Percentiles rank a stretch among this genome's conserved stretches.
Evolutionary conservation across 2,888 invertebrate species (phyloP).

Genomic region (Eristalis pertinax): DNA sequence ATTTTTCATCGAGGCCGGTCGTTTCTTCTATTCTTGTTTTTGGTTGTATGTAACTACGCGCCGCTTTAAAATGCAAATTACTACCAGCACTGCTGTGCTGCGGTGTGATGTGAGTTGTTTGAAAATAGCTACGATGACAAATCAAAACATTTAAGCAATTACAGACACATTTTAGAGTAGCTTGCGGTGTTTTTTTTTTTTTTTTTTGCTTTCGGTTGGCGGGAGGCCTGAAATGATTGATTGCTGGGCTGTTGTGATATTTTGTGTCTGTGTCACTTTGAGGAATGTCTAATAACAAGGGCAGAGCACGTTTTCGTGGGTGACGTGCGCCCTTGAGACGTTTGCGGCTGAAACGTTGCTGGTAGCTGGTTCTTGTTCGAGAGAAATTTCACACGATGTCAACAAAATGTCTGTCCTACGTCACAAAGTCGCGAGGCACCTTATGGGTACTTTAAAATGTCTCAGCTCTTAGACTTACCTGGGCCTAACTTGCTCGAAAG

Average conservation of each 20-base stretch:
- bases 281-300: not conserved
- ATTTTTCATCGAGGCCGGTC: slow-evolving; percentile 17
- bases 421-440: too few species aligned
- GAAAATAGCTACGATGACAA: not conserved
- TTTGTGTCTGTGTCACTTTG: not conserved
- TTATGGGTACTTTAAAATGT: too few species aligned
- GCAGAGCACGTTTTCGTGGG: not conserved
- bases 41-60: not conserved
- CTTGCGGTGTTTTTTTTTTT: not conserved
- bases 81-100: not conserved
- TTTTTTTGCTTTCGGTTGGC: not conserved
- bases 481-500: not conserved
- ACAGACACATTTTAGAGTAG: not conserved
- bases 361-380: too few species aligned
- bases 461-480: not conserved
- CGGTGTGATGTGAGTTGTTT: not conserved
- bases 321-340: not conserved
- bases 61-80: not conserved
- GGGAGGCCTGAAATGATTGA: slow-evolving; percentile 6
- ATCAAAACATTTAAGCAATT: not conserved
- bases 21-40: not conserved
- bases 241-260: not conserved
- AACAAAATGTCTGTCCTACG: too few species aligned
- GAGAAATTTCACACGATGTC: too few species aligned
- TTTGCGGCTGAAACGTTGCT: too few species aligned